Evolutionary conservation across 2,797 vertebrate species (phyloP).

Genomic region (Otus scops): DNA sequence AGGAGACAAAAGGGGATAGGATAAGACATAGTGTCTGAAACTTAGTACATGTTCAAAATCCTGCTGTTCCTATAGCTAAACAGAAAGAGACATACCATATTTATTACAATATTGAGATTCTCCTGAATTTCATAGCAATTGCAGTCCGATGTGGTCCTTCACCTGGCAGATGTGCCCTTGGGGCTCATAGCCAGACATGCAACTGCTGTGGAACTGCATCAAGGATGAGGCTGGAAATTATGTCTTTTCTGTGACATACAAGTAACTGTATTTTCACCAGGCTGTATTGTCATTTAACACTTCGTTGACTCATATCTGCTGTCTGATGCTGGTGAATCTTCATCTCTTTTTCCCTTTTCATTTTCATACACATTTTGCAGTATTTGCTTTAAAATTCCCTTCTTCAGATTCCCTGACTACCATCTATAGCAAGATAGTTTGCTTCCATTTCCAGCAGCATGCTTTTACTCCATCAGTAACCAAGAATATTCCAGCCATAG

Average conservation of each 20-base stretch:
- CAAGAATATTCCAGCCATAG: constrained; percentile 59
- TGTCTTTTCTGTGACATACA: not conserved
- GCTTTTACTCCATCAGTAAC: constrained; percentile 71
- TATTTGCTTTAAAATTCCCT: constrained; percentile 83
- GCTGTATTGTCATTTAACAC: not conserved
- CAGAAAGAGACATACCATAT: not conserved
- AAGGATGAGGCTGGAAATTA: not conserved
- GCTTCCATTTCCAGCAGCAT: constrained; percentile 75
- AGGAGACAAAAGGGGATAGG: not conserved
- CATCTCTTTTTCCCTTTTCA: not conserved
- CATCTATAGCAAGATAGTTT: constrained; percentile 82
- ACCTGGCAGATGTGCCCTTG: not conserved
- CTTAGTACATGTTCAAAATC: not conserved
- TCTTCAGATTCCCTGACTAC: constrained; percentile 75
- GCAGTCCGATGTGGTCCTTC: not conserved
- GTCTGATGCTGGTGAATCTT: not conserved
- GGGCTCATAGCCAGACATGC: not conserved
- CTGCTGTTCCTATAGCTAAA: not conserved
- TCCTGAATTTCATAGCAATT: not conserved
- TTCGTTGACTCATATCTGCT: not conserved
- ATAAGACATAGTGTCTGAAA: not conserved
- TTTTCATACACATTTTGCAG: constrained; percentile 84
- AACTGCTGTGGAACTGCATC: not conserved
- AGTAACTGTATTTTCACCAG: not conserved
- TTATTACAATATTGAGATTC: not conserved